Percentiles rank a stretch among this genome's conserved stretches.
These are phyloP conservation scores for Acutogordius australiensis DNA, from an alignment of 2,888 invertebrate species.

Conservation along the genomic window DNA sequence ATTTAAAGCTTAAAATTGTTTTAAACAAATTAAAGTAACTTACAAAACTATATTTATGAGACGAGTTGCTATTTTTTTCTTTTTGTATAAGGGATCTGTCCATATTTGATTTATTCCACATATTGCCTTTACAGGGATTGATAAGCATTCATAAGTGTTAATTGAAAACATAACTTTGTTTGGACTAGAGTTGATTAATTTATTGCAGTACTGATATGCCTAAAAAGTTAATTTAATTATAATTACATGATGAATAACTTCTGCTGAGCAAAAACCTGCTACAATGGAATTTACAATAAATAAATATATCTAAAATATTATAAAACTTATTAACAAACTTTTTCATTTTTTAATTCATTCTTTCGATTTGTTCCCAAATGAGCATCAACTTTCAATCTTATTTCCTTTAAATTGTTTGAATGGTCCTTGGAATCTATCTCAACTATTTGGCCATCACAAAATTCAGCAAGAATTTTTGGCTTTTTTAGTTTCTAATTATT, in stretches of 20 bases:
- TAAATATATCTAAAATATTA: background rate
- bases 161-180: background rate
- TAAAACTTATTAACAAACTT: conserved; percentile 1
- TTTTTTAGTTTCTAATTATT: background rate
- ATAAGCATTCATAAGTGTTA: background rate
- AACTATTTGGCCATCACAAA: background rate
- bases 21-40: background rate
- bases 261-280: background rate
- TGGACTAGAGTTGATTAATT: background rate
- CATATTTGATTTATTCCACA: conserved; percentile 10
- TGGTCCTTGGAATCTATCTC: background rate
- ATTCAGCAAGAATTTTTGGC: background rate
- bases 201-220: background rate
- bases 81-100: background rate
- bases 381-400: too few species aligned
- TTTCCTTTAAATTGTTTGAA: background rate
- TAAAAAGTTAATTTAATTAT: background rate
- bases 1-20: too few species aligned
- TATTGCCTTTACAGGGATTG: background rate
- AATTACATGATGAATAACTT: background rate
- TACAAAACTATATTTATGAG: background rate
- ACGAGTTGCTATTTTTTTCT: background rate
- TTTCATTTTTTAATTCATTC: conserved; percentile 7
- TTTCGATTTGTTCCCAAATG: too few species aligned
- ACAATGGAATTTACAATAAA: too few species aligned